Evolutionary conservation across 2,797 vertebrate genomes (phyloP).

Genomic region (Pitangus sulphuratus): DNA sequence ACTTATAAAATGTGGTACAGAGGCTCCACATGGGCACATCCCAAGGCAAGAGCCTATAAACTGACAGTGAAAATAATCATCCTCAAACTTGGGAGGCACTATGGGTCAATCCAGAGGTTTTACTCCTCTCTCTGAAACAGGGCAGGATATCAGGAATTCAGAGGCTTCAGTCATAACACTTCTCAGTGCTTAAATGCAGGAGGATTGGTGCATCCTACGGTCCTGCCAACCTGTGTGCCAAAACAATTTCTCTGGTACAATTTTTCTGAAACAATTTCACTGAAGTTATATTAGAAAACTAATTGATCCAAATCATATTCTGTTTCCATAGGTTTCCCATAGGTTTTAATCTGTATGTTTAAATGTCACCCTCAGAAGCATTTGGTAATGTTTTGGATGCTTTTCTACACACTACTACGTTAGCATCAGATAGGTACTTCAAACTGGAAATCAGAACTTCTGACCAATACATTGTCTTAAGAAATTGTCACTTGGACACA

Average conservation of each 20-base stretch:
- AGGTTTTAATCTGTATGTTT: neutral
- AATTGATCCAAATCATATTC: neutral
- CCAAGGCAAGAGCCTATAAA: neutral
- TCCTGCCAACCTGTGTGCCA: neutral
- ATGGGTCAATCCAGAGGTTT: neutral
- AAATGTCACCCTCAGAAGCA: neutral
- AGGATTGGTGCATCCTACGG: fast-evolving
- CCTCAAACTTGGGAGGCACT: neutral
- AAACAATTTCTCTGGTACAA: neutral
- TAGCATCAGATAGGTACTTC: neutral
- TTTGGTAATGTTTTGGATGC: neutral
- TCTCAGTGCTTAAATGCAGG: neutral
- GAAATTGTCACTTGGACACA: neutral
- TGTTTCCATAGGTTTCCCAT: neutral
- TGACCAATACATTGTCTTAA: neutral
- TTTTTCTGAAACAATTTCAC: fast-evolving
- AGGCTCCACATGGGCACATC: neutral
- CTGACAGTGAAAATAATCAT: neutral
- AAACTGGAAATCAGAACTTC: neutral
- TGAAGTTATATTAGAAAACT: neutral
- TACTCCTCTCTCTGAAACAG: neutral
- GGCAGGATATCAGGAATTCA: neutral
- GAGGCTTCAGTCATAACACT: neutral
- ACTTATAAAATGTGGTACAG: neutral
- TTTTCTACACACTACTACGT: neutral